Base-by-base conservation (phyloP, 2,113 vertebrate species). In the Oxyura jamaicensis region DNA sequence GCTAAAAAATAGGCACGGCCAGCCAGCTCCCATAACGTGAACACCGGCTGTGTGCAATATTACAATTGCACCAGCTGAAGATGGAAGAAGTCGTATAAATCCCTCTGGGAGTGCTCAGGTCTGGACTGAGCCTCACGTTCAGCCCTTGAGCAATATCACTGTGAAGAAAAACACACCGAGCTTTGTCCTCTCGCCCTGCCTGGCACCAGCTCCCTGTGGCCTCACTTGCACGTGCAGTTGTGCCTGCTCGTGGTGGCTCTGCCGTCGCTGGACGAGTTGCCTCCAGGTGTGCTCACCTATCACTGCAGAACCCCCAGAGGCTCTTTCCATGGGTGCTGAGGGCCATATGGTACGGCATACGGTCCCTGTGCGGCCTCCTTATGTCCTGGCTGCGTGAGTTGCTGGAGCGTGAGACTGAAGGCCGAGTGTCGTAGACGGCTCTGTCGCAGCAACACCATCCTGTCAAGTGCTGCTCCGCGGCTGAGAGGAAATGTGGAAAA, bases 361-460 rank as follows among this genome's bases (percentile, higher is more conserved):
- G 83, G 88, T 93, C 86, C 75, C 86, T 0, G 2, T 72, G 91
- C 59, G 76, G 46, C 84, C 88, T 83, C 93, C 87, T 82, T 95
- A 60, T 97, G 94, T 77, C 88, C 92, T 92, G 88, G 6, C 76
- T 87, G 77, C 84, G 60, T 35, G n/a, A 94, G 67, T 53, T 93
- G 90, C 84, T 88, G 88, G 90, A 82, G 94, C 4, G 71, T 3
- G 55, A 96, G 92, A 97, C 90, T 67, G 86, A 77, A 89, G 92
- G 90, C 86, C 92, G 75, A 92, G 79, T 82, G 93, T 94, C 52
- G 6, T 36, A 73, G 84, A 63, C 66, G 23, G 84, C 86, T 65
- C 93, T 77, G 78, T 92, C 69, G 94, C 86, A 86, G 86, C 94
- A 96, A 95, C 95, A 92, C 92, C 90, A 92, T 68, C 53, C 86